phyloP scores from a whole-genome alignment of 2,113 vertebrate genomes.

The Heliornis fulica region DNA sequence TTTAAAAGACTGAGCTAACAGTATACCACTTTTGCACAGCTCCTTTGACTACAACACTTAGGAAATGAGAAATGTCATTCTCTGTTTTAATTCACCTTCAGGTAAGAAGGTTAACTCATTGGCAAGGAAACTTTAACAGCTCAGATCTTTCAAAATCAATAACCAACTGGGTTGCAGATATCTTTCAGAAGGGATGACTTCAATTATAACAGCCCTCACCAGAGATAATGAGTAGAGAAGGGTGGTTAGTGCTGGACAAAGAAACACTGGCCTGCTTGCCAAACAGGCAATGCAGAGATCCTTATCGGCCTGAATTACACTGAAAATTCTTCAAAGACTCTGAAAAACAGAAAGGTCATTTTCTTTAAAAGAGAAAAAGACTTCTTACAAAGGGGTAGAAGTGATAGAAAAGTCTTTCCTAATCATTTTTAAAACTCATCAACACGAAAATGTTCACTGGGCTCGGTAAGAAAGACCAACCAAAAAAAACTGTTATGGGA shows the following conservation, averaged over 20 bases:
- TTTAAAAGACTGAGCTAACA: constrained; percentile 28
- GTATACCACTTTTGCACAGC: not conserved
- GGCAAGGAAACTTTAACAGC: constrained; percentile 55
- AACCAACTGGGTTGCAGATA: constrained; percentile 51
- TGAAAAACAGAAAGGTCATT: constrained; percentile 41
- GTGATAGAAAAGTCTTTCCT: not conserved
- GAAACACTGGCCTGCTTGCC: not conserved
- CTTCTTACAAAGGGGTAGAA: not conserved
- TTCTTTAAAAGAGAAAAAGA: constrained; percentile 48
- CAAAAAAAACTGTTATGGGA: not conserved
- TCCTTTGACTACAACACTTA: constrained; percentile 40
- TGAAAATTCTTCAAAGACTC: constrained; percentile 43
- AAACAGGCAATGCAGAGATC: constrained; percentile 16
- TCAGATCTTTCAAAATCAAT: constrained; percentile 70
- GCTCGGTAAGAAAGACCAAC: not conserved
- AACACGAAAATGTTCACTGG: not conserved
- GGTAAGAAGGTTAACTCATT: constrained; percentile 61
- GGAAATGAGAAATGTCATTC: constrained; percentile 67
- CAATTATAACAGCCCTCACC: constrained; percentile 66
- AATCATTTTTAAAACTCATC: not conserved
- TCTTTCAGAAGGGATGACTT: constrained; percentile 53
- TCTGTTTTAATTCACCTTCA: constrained; percentile 66
- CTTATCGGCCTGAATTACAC: constrained; percentile 28
- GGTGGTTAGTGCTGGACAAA: constrained; percentile 48
- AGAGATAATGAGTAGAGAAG: constrained; percentile 38